Evolutionary conservation across 2,113 vertebrate genomes (phyloP).

Genomic region (Neoarius graeffei): DNA sequence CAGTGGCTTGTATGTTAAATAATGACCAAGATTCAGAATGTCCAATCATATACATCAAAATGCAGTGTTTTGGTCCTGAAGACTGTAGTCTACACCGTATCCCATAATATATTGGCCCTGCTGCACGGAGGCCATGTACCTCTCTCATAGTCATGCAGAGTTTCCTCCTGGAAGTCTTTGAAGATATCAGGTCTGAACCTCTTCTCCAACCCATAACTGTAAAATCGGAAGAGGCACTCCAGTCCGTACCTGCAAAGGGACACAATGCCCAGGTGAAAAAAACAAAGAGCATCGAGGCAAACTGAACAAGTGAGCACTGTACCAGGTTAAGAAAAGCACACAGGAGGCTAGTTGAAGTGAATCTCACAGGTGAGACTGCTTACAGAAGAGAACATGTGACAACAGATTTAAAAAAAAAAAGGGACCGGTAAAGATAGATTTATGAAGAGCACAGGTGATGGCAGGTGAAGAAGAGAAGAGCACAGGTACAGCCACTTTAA

Average conservation of each 20-base stretch:
- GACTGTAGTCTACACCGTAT: not conserved
- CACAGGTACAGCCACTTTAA: too few species aligned
- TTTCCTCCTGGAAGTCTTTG: constrained; percentile 95
- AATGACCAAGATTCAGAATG: not conserved
- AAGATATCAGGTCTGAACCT: constrained; percentile 92
- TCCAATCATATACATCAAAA: not conserved
- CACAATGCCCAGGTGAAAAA: not conserved
- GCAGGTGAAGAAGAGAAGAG: too few species aligned
- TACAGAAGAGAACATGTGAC: not conserved
- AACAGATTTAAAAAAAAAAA: not conserved
- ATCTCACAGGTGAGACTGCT: too few species aligned
- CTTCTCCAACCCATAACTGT: constrained; percentile 96
- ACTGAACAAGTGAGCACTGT: not conserved
- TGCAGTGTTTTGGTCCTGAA: not conserved
- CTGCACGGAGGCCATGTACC: constrained; percentile 69
- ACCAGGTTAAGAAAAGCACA: not conserved
- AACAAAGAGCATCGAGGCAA: not conserved
- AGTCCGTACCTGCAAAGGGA: constrained; percentile 83
- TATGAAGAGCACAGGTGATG: not conserved
- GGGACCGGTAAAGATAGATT: not conserved
- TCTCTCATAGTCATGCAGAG: constrained; percentile 90
- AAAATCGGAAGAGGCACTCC: constrained; percentile 97
- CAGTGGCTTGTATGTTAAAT: not conserved
- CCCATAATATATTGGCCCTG: not conserved
- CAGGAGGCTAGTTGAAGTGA: not conserved